A percentile compares a stretch with the other conserved stretches of the same genome.
Conservation (phyloP, 2,888 invertebrate genomes). For the Diaperis boleti region DNA sequence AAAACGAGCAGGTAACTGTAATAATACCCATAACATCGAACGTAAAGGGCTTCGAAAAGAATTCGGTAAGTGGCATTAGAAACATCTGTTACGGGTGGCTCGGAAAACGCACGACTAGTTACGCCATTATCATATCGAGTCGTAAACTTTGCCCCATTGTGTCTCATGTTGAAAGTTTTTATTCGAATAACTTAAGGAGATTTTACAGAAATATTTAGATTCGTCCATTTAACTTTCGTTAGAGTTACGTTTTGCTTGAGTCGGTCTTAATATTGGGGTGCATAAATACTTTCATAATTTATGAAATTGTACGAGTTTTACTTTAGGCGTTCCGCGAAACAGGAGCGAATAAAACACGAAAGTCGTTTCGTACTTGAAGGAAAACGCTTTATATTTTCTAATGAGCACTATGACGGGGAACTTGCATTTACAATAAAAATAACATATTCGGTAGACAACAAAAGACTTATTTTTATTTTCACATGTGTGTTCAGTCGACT, state of each 20-base stretch:
- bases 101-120: constrained; percentile 41
- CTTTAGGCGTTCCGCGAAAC: constrained; percentile 11
- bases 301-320: constrained; percentile 34
- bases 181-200: constrained; percentile 55
- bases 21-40: constrained; percentile 32
- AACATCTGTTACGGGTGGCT: constrained; percentile 33
- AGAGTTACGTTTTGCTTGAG: constrained; percentile 38
- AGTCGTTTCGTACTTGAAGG: too few species aligned
- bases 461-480: too few species aligned
- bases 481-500: too few species aligned
- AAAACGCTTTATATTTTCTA: too few species aligned
- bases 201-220: constrained; percentile 49
- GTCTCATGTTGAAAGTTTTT: constrained; percentile 53
- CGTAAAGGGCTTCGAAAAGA: constrained; percentile 29
- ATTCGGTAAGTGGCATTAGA: constrained; percentile 40
- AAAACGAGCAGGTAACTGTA: constrained; percentile 34
- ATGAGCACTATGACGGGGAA: too few species aligned
- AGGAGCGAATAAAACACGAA: not conserved
- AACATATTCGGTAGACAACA: too few species aligned
- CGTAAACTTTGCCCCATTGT: constrained; percentile 53
- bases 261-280: constrained; percentile 39
- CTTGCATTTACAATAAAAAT: not conserved
- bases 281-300: constrained; percentile 40
- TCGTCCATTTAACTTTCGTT: constrained; percentile 43
- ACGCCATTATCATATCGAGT: constrained; percentile 50